These are phyloP conservation scores for Cephus rjabovi DNA, from an alignment of 2,888 invertebrate genomes.

Conservation along the genomic window DNA sequence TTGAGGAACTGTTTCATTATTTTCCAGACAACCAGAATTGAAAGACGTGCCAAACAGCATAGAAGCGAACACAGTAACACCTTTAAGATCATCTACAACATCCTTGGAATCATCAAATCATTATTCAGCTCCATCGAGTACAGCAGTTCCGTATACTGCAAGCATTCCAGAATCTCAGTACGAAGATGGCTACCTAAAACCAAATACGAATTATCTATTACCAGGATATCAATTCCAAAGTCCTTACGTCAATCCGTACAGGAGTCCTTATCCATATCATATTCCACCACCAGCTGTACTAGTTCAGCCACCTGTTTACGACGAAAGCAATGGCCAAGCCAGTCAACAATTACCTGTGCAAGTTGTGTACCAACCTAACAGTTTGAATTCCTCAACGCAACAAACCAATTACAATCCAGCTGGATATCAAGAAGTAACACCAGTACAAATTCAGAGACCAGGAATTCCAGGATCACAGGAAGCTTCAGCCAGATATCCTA, in stretches of 20 bases:
- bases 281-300: conserved; percentile 34
- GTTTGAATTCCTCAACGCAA: neutral
- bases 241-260: conserved; percentile 35
- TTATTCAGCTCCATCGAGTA: neutral
- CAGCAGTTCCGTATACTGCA: conserved; percentile 3
- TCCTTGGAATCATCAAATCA: neutral
- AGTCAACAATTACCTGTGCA: conserved; percentile 4
- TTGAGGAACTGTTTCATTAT: neutral
- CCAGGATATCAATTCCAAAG: conserved; percentile 32
- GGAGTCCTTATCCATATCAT: conserved; percentile 28
- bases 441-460: neutral
- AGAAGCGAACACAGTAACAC: conserved; percentile 47
- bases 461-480: neutral
- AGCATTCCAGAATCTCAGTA: conserved; percentile 14
- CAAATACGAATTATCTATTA: conserved; percentile 44
- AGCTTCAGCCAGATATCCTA: neutral
- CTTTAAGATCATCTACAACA: conserved; percentile 29
- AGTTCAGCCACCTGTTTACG: conserved; percentile 40
- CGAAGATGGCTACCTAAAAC: conserved; percentile 28
- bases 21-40: conserved; percentile 49
- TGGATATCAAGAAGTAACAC: neutral
- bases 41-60: conserved; percentile 56
- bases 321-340: conserved; percentile 20
- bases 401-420: neutral
- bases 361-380: neutral